A percentile compares a stretch with the other conserved stretches of the same genome.
Evolutionary conservation across 2,113 vertebrate genomes (phyloP).

Genomic region (Talpa occidentalis): DNA sequence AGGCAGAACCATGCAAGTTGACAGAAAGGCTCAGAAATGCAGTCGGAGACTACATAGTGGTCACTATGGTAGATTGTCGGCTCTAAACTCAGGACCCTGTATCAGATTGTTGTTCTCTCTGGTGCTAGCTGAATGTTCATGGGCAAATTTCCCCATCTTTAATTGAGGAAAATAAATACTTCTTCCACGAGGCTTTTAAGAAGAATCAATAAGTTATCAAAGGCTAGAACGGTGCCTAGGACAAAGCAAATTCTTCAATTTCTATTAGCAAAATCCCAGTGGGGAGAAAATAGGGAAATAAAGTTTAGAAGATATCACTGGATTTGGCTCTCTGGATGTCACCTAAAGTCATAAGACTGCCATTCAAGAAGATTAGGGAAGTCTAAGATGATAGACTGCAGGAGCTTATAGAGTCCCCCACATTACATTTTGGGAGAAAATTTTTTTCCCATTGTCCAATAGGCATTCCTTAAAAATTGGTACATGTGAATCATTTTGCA

Average conservation of each 20-base stretch:
- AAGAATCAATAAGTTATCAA: neutral
- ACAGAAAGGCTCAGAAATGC: neutral
- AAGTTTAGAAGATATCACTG: neutral
- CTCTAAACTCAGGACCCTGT: no score
- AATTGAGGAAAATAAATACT: neutral
- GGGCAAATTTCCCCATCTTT: neutral
- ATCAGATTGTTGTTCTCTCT: neutral
- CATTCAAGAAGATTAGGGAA: neutral
- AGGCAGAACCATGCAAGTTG: neutral
- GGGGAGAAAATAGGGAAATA: neutral
- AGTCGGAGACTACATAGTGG: neutral
- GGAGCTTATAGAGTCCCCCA: neutral
- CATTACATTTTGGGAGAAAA: neutral
- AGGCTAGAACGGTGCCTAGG: neutral
- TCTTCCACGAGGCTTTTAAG: neutral
- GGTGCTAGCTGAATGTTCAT: neutral
- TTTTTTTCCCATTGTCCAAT: neutral
- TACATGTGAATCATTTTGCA: neutral
- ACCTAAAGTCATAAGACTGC: neutral
- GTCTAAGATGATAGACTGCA: neutral
- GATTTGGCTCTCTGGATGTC: neutral
- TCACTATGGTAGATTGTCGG: neutral
- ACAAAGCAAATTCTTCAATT: neutral
- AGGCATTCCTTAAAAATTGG: constrained; percentile 34
- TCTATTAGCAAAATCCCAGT: neutral